phyloP scores from a whole-genome alignment of 2,888 invertebrate genomes.

The Drosophila austrosaltans region DNA sequence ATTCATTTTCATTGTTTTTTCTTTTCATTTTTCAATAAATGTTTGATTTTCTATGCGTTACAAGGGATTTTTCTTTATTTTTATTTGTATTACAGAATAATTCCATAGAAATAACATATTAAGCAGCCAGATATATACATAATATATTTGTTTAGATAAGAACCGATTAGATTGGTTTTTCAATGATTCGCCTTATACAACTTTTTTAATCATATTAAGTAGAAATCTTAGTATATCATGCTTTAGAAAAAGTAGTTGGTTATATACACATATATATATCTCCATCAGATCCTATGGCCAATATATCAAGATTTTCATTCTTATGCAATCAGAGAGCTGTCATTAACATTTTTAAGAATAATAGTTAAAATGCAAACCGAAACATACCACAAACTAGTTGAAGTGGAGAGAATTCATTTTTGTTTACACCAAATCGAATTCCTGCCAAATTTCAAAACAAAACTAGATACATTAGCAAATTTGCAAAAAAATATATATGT shows the following conservation, averaged over 20 bases:
- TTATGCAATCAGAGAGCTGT: not conserved
- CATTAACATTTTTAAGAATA: not conserved
- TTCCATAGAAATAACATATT: not conserved
- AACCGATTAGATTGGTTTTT: not conserved
- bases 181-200: not conserved
- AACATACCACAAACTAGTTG: not conserved
- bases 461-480: not conserved
- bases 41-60: constrained; percentile 33
- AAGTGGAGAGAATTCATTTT: not conserved
- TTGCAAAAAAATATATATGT: not conserved
- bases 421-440: not conserved
- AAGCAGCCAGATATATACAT: not conserved
- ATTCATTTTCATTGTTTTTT: constrained; percentile 38
- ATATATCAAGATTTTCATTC: not conserved
- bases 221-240: constrained; percentile 4
- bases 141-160: not conserved
- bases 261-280: not conserved
- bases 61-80: not conserved
- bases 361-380: not conserved
- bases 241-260: not conserved
- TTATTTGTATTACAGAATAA: not conserved
- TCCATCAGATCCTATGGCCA: not conserved
- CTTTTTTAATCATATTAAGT: not conserved
- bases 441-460: not conserved
- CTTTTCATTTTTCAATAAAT: constrained; percentile 37